Conservation (phyloP, 2,888 invertebrate species). For the Frankliniella intonsa region DNA sequence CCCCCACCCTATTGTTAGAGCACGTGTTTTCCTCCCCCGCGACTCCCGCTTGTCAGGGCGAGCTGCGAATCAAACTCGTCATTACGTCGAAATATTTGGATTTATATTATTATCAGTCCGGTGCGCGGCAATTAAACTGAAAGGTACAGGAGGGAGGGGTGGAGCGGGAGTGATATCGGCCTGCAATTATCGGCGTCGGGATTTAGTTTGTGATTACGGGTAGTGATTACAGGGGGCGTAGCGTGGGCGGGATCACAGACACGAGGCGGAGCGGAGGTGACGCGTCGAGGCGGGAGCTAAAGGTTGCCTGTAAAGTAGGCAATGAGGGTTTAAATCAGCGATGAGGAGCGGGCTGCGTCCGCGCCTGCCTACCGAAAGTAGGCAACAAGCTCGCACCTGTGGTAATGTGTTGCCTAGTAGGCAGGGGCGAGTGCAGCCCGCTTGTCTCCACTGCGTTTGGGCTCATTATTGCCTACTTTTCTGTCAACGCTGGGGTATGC, state of each 20-base stretch:
- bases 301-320: too few relatives aligned
- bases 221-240: not conserved
- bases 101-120: not conserved
- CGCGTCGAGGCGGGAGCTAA: too few relatives aligned
- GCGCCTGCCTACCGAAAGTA: too few relatives aligned
- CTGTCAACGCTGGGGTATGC: too few relatives aligned
- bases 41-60: not conserved
- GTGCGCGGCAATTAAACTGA: not conserved
- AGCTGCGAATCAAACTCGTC: not conserved
- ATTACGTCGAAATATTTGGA: conserved; percentile 27
- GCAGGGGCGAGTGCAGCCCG: too few relatives aligned
- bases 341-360: too few relatives aligned
- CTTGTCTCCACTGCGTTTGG: too few relatives aligned
- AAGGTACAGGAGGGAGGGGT: not conserved
- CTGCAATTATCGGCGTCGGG: not conserved
- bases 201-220: not conserved
- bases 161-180: not conserved
- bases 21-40: conserved; percentile 16
- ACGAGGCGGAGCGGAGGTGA: too few relatives aligned
- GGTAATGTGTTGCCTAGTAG: too few relatives aligned
- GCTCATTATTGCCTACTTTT: too few relatives aligned
- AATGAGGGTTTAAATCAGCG: too few relatives aligned
- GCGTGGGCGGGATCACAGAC: not conserved
- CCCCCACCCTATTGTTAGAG: not conserved
- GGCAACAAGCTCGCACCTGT: too few relatives aligned